Percentiles rank a stretch among this genome's conserved stretches.
Evolutionary conservation across 2,113 vertebrate species (phyloP).

Genomic region (Oncorhynchus gorbuscha): DNA sequence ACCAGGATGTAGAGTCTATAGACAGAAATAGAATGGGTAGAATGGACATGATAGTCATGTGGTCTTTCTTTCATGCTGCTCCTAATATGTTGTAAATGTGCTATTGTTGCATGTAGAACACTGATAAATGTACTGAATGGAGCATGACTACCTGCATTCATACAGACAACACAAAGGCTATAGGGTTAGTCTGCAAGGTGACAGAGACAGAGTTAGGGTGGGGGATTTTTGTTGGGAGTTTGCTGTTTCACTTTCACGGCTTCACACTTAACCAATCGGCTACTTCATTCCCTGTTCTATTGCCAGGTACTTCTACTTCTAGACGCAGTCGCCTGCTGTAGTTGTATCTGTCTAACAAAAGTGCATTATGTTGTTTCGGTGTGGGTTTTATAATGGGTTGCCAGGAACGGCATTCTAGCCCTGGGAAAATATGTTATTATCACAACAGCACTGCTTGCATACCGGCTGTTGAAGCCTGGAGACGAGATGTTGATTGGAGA

Average conservation of each 20-base stretch:
- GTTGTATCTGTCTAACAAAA: too few relatives aligned
- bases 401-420: too few relatives aligned
- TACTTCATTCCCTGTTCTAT: slow-evolving; percentile 19
- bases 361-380: too few relatives aligned
- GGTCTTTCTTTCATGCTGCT: too few relatives aligned
- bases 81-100: too few relatives aligned
- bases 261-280: slow-evolving; percentile 9
- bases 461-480: too few relatives aligned
- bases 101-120: background rate
- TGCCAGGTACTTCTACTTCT: background rate
- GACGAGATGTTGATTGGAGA: too few relatives aligned
- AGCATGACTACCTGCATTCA: slow-evolving; percentile 35
- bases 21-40: background rate
- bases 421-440: too few relatives aligned
- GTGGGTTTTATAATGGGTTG: too few relatives aligned
- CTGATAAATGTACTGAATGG: background rate
- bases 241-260: slow-evolving; percentile 17
- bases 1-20: background rate
- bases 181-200: slow-evolving; percentile 10
- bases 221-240: slow-evolving; percentile 8
- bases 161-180: slow-evolving; percentile 23
- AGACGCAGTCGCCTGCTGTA: too few relatives aligned
- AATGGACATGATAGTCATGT: background rate
- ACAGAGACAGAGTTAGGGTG: background rate
- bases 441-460: too few relatives aligned